A percentile compares a stretch with the other conserved stretches of the same genome.
Conservation (phyloP, 2,888 invertebrate species). For the Bimastos eiseni region DNA sequence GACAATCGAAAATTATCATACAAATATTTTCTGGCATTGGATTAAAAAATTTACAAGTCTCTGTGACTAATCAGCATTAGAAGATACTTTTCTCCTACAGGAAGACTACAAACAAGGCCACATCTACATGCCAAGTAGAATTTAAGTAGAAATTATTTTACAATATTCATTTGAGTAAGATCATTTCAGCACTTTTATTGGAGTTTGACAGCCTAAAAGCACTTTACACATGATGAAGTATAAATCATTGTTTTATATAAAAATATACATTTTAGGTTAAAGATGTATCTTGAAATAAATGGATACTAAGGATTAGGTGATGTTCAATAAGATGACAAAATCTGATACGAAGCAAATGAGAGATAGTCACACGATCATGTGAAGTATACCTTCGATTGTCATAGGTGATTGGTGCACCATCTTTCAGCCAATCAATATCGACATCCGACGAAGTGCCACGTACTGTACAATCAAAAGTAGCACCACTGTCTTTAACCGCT, state of each 20-base stretch:
- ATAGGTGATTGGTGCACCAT: neutral
- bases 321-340: too few species aligned
- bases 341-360: neutral
- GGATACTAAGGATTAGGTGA: neutral
- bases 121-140: neutral
- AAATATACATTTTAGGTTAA: neutral
- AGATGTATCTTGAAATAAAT: neutral
- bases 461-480: neutral
- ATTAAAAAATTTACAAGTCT: neutral
- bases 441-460: neutral
- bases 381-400: neutral
- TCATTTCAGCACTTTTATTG: neutral
- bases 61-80: neutral
- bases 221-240: neutral
- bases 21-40: neutral
- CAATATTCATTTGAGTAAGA: neutral
- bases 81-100: neutral
- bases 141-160: neutral
- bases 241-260: neutral
- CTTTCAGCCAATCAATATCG: conserved; percentile 15
- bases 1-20: neutral
- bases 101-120: neutral
- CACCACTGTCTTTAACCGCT: conserved; percentile 7
- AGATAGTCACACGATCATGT: neutral
- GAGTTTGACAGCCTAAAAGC: neutral